Percentiles rank a stretch among this genome's conserved stretches.
Evolutionary conservation across 2,888 invertebrate species (phyloP).

Genomic region (Aphrophora alni): DNA sequence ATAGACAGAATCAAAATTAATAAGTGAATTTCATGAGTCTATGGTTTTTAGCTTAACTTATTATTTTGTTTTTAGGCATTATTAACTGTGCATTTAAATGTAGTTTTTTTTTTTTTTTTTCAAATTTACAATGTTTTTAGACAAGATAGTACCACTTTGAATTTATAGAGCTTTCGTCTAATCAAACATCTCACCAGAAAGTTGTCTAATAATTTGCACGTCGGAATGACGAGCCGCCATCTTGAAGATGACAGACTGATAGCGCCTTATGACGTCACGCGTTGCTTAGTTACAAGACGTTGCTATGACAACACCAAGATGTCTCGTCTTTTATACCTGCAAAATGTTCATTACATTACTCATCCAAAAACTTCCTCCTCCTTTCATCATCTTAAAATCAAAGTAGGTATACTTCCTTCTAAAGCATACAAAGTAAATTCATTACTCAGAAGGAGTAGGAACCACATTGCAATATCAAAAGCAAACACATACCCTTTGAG

Average conservation of each 20-base stretch:
- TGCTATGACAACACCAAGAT: conserved; percentile 36
- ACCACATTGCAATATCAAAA: too few relatives aligned
- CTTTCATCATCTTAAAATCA: conserved; percentile 6
- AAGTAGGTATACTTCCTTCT: not conserved
- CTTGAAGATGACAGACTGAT: conserved; percentile 35
- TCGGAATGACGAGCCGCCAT: conserved; percentile 32
- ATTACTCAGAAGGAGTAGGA: too few relatives aligned
- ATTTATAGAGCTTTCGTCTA: not conserved
- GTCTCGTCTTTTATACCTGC: conserved; percentile 29
- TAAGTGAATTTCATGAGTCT: too few relatives aligned
- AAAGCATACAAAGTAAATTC: not conserved
- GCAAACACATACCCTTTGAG: too few relatives aligned
- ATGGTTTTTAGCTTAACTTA: too few relatives aligned
- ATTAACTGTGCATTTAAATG: too few relatives aligned
- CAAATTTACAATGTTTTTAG: not conserved
- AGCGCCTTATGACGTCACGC: conserved; percentile 37
- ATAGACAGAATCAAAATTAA: too few relatives aligned
- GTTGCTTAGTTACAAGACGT: conserved; percentile 35
- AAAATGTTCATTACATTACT: conserved; percentile 31
- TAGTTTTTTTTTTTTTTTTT: too few relatives aligned
- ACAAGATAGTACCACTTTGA: not conserved
- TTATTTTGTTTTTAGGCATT: too few relatives aligned
- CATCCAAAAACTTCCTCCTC: not conserved
- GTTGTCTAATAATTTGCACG: conserved; percentile 6
- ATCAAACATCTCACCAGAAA: not conserved